Evolutionary conservation across 1,140 invertebrate genomes (phyloP), one percentile per base, ranked within the genome.

Genomic region (Diorhabda sublineata): DNA sequence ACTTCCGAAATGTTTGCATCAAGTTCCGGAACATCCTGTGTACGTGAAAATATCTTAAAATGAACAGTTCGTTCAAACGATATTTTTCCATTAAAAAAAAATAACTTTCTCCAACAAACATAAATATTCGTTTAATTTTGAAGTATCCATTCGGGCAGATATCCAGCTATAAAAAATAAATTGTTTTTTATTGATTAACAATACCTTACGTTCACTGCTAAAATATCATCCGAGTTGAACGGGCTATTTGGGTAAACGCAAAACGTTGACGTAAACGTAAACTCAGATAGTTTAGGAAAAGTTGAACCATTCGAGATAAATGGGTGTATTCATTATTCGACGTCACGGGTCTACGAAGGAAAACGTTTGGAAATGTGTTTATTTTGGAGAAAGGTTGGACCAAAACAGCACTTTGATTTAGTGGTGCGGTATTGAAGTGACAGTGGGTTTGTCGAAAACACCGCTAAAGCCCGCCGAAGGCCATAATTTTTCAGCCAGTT

Each of bases 351-450:
- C 6, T 66, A 41, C 57, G 8, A 8, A 66, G 64, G 45, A 66
- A 59, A 60, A 60, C 65, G 65, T 67, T 67, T 45, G 65, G 58
- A 67, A 67, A 67, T 67, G 65, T 67, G 65, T 75, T 76, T 76
- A 75, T 76, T 74, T 76, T 69, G 68, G 73, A 73, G 65, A 69
- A 70, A 66, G 70, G 70, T 70, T 69, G 70, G 68, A 63, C 70
- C 69, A 70, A 26, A 68, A 69, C 75, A 73, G 70, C 67, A 69
- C 71, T 76, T 77, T 77, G 76, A 77, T 77, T 77, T 77, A 77
- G 74, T 77, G 69, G 74, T 75, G 73, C 68, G 76, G 76, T 74
- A 77, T 77, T 77, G 74, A 77, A 77, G 74, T 77, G 76, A 77
- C 76, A 75, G 76, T 75, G 74, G 76, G 76, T 71, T 77, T 76